Percentiles rank a stretch among this genome's conserved stretches.
phyloP scores from a whole-genome alignment of 2,113 vertebrate species.

The Grammomys surdaster region DNA sequence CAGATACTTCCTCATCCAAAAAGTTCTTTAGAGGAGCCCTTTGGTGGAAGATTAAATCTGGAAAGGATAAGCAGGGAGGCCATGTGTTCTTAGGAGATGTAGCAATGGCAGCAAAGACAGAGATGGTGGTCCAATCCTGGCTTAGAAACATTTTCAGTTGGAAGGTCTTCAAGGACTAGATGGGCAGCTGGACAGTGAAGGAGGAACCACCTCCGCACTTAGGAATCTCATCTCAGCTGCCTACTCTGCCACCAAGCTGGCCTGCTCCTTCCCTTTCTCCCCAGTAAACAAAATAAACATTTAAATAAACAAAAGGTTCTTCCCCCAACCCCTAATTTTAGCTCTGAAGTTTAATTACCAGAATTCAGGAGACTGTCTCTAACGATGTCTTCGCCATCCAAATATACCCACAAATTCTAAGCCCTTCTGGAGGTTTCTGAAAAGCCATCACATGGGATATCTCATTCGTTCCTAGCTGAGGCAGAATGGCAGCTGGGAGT shows the following conservation, averaged over 20 bases:
- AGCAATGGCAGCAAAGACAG: neutral
- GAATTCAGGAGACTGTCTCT: neutral
- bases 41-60: neutral
- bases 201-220: neutral
- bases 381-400: neutral
- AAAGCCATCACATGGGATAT: neutral
- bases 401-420: neutral
- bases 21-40: neutral
- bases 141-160: neutral
- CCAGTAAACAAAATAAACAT: neutral
- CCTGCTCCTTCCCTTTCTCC: neutral
- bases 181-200: too few species aligned
- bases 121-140: fast-evolving
- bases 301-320: neutral
- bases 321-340: neutral
- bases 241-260: neutral
- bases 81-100: neutral
- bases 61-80: neutral
- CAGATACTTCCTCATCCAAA: neutral
- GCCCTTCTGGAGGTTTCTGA: neutral
- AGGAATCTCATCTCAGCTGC: neutral
- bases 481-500: neutral
- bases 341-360: neutral
- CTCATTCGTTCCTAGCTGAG: neutral
- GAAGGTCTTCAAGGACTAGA: neutral